Base-by-base conservation (phyloP, 2,888 invertebrate species). In the Euproctis similis region DNA sequence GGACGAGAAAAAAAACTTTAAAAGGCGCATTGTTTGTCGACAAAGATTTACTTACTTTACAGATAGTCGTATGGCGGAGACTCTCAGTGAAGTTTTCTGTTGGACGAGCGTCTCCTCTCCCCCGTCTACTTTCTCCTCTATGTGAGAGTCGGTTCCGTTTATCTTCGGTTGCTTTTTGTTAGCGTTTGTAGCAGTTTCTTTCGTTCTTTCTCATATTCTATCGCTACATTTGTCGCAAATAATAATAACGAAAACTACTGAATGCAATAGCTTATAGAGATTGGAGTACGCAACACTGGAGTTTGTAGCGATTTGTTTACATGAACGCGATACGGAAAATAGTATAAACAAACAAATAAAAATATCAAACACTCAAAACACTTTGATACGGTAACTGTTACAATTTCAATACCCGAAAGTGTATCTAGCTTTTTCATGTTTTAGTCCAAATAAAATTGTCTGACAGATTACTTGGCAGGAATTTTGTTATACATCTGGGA, bases 61-160 rank as follows among this genome's bases (percentile, higher is more conserved):
- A 63, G 60, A 66, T 57, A 58, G 50, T 50, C 30, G 13, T 51
- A 58, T 63, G n/a, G n/a, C n/a, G n/a, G n/a, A 58, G 59, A 67
- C 55, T 59, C 61, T 67, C 58, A 46, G 50, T 63, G 60, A 78
- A 77, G 68, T 80, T 81, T 75, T 67, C 68, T 68, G 64, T 68
- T 56, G 65, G 64, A 61, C 57, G 56, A 61, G 57, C 66, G 64
- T 68, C 60, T 60, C 30, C 40, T 34, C 64, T 68, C 60, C 59
- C 30, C 40, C 33, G 46, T 49, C 61, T 71, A 70, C 67, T 73
- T 76, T 78, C n/a, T n/a, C 77, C 74, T 77, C 70, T 73, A 71
- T 70, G 75, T 76, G 67, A 72, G 67, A 59, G 68, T 69, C 74
- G 69, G 73, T 80, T 78, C 75, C 73, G 77, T 74, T 78, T 80